phyloP scores from a whole-genome alignment of 1,140 invertebrate genomes.

The Drosophila parabipectinata region DNA sequence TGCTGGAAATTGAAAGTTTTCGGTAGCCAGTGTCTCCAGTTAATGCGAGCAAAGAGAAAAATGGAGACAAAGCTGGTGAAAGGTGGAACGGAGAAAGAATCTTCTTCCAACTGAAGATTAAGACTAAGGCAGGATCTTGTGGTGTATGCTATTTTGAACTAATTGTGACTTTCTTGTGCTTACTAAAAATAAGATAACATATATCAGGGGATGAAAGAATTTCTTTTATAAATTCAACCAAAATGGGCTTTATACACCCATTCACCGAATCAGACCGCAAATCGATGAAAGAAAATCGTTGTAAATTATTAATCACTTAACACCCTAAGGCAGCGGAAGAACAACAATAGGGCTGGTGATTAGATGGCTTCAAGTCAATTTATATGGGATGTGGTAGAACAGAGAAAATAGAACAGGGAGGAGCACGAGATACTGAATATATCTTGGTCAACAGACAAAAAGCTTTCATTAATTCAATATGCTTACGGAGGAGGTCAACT shows the following conservation, averaged over 20 bases:
- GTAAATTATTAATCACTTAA: conserved; percentile 49
- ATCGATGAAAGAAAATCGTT: conserved; percentile 9
- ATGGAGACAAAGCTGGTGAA: not conserved
- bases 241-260: not conserved
- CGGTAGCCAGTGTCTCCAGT: not conserved
- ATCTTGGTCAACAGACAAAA: conserved; percentile 53
- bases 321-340: conserved; percentile 9
- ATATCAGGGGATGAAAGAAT: no score
- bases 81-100: conserved; percentile 4
- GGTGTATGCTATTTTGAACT: not conserved
- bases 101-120: not conserved
- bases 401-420: not conserved
- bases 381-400: conserved; percentile 12
- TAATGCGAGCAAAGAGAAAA: conserved; percentile 11
- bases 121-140: not conserved
- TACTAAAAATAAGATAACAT: not conserved
- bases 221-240: no score
- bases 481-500: conserved; percentile 55
- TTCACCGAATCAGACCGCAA: not conserved
- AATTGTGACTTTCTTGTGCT: no score
- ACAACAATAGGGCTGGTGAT: conserved; percentile 43
- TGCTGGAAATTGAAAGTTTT: conserved; percentile 36
- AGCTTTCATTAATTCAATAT: conserved; percentile 64
- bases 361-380: conserved; percentile 48
- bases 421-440: conserved; percentile 18